Base-by-base conservation (phyloP, 2,113 vertebrate genomes). In the Euleptes europaea region DNA sequence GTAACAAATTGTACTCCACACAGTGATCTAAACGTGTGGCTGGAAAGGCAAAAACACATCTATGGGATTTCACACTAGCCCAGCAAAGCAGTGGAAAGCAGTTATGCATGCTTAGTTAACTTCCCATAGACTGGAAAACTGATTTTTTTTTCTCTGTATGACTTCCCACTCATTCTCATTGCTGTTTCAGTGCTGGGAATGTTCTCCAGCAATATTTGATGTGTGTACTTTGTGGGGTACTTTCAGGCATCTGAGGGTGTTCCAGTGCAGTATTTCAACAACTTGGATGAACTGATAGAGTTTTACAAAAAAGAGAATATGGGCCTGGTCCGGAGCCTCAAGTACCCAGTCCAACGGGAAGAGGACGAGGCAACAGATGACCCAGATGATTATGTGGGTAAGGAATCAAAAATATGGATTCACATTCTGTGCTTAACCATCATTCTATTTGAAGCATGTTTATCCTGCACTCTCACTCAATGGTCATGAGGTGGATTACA, bases 211-310 rank as follows among this genome's bases (percentile, higher is more conserved):
- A 79, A 71, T 57, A 38, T 65, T 15, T 78, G 57, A 75, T 38
- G 4, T 81, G 78, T 79, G 38, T 89, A 31, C 80, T 92, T 86
- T 67, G 15, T 81, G 60, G 87, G 65, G 33, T 21, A 57, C 57
- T 95, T 93, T 87, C 93, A 99, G 99, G 98, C 99, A 2, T 99
- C 98, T 0, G 98, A 98, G 71, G 99, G 99, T 0, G 98, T 99
- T 85, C 97, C 98, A 0, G 97, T 99, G 94, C 96, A 96, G 83
- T 98, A 98, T 94, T 99, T 98, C 70, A 88, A 96, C 12, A 95
- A 94, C 88, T 90, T 99, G 85, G 94, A 97, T 51, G 98, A 99
- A 78, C 96, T 99, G 92, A 99, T 99, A 89, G 98, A 98, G n/a
- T 98, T 98, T 13, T 99, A 99, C 92, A 97, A 95, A 94, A 98